Base-by-base conservation (phyloP, 1,140 invertebrate species). In the Apis laboriosa region DNA sequence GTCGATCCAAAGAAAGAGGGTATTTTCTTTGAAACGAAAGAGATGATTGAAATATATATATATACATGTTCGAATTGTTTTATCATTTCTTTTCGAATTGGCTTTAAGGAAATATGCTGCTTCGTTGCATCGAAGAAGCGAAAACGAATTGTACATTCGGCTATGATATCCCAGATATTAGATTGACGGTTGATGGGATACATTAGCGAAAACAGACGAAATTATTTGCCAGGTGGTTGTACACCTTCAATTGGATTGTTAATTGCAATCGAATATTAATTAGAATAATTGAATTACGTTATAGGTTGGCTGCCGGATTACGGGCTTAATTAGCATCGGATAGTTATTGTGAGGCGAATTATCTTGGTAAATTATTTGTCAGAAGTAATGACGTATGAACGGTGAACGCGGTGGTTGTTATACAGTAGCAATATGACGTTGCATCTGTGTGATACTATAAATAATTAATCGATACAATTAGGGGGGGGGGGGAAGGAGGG, bases 231-330 rank as follows among this genome's bases (percentile, higher is more conserved):
- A 67, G 15, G 8, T n/a, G 43, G 19, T 43, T 43, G 49, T 51
- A 53, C 55, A 82, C 80, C 80, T 77, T 82, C 77, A 82, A 82
- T 82, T 82, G 63, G 76, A 78, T 78, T 77, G 81, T 83, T 83
- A 83, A 83, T 83, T 76, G 81, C 76, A 72, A 82, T 82, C 73
- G 74, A 82, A 76, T 56, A 77, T 82, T 82, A 82, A 82, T 82
- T 77, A 68, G 73, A 64, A 51, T 82, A 82, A 82, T 82, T 82
- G 80, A 82, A 82, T 82, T 70, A 82, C 70, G 76, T 43, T 51
- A 77, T 77, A 75, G 56, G 58, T 28, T 12, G 34, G 58, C 75
- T 66, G 60, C n/a, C 58, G 76, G 53, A 77, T 83, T 71, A 64
- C 75, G 66, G 80, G 80, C 51, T 83, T 83, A 83, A 83, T 83